Evolutionary conservation across 2,797 vertebrate genomes (phyloP).

Genomic region (Semaprochilodus insignis): DNA sequence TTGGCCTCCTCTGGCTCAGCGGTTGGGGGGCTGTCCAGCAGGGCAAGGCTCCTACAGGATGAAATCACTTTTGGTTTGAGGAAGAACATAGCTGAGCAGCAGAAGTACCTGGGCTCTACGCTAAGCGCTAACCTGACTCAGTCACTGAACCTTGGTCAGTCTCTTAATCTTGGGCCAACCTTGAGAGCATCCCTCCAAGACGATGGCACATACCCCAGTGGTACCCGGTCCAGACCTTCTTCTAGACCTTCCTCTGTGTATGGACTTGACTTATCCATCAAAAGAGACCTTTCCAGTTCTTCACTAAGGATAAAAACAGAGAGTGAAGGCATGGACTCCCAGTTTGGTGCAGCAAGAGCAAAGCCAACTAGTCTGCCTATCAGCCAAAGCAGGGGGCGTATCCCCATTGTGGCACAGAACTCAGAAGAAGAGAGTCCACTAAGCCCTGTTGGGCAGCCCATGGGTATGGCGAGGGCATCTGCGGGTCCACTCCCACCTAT

Average conservation of each 20-base stretch:
- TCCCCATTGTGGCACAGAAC: conserved; percentile 98
- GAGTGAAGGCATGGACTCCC: conserved; percentile 89
- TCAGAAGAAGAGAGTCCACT: conserved; percentile 98
- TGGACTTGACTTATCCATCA: conserved; percentile 95
- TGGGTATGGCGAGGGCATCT: conserved; percentile 99
- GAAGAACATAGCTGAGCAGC: conserved; percentile 97
- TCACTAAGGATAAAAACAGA: conserved; percentile 95
- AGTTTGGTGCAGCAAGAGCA: conserved; percentile 89
- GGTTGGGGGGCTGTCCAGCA: conserved; percentile 89
- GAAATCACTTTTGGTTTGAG: conserved; percentile 96
- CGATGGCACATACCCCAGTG: conserved; percentile 92
- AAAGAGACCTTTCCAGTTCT: conserved; percentile 95
- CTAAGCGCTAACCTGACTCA: conserved; percentile 86
- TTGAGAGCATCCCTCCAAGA: conserved; percentile 88
- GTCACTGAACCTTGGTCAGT: conserved; percentile 86
- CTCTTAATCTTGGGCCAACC: conserved; percentile 81
- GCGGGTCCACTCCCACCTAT: conserved; percentile 98
- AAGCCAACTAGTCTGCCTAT: conserved; percentile 98
- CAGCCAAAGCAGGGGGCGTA: conserved; percentile 96
- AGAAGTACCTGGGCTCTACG: conserved; percentile 92
- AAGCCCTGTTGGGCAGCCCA: conserved; percentile 98
- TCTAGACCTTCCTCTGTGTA: conserved; percentile 98
- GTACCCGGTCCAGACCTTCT: conserved; percentile 91
- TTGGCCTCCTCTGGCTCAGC: conserved; percentile 90
- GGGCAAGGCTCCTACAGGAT: conserved; percentile 95